A percentile compares a stretch with the other conserved stretches of the same genome.
Conservation (phyloP, 2,888 invertebrate genomes). For the Drosophila trichaetosa region DNA sequence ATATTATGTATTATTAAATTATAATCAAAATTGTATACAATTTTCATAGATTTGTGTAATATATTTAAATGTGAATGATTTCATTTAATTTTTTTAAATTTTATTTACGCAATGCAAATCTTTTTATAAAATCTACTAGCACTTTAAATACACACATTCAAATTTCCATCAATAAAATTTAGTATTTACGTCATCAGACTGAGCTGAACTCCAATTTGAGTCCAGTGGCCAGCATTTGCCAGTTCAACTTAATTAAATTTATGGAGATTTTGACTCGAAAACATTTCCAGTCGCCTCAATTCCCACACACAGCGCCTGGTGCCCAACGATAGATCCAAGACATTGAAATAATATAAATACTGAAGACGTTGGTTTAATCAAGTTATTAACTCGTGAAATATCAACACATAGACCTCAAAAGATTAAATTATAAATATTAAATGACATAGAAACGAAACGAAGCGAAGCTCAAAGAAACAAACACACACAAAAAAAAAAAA, state of each 20-base stretch:
- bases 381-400: conserved; percentile 79
- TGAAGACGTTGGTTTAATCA: conserved; percentile 71
- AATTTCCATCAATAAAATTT: conserved; percentile 5
- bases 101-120: background rate
- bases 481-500: background rate
- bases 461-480: conserved; percentile 25
- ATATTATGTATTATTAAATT: background rate
- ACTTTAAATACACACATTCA: no score
- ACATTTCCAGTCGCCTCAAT: conserved; percentile 33
- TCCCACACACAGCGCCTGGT: conserved; percentile 70
- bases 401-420: conserved; percentile 72
- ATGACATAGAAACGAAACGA: conserved; percentile 67
- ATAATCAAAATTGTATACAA: accelerated
- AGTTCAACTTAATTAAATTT: conserved; percentile 65
- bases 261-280: conserved; percentile 56
- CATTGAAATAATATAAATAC: conserved; percentile 38
- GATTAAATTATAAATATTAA: conserved; percentile 80
- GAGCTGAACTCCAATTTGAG: conserved; percentile 12
- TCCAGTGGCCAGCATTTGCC: conserved; percentile 33
- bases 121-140: background rate
- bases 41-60: background rate
- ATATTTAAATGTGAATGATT: background rate
- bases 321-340: conserved; percentile 10
- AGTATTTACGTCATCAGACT: conserved; percentile 15
- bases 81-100: background rate